phyloP scores from a whole-genome alignment of 2,888 invertebrate species.

The Tuberolachnus salignus region DNA sequence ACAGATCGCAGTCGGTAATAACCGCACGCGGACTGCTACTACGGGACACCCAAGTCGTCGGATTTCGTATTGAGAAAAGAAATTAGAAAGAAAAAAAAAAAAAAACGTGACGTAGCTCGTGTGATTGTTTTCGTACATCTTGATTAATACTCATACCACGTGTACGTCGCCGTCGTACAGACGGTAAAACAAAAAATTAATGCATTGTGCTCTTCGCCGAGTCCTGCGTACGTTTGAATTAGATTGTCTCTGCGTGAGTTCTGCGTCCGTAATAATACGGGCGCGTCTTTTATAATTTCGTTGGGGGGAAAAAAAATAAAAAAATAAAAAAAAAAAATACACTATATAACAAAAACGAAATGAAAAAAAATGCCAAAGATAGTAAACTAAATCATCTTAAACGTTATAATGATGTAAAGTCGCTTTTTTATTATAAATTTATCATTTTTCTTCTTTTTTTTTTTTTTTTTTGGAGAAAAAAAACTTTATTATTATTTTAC shows the following conservation, averaged over 20 bases:
- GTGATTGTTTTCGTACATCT: conserved; percentile 50
- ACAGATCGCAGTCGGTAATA: background rate
- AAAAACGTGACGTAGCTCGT: conserved; percentile 33
- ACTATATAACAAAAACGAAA: too few species aligned
- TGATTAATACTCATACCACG: conserved; percentile 39
- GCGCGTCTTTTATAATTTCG: conserved; percentile 1
- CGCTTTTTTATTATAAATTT: background rate
- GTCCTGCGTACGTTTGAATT: conserved; percentile 9
- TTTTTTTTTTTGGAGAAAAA: conserved; percentile 3
- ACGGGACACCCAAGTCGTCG: conserved; percentile 53
- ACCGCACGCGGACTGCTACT: too few species aligned
- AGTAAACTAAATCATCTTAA: conserved; percentile 20
- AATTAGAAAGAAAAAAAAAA: background rate
- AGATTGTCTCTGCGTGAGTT: conserved; percentile 35
- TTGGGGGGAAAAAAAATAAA: background rate
- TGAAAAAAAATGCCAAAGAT: background rate
- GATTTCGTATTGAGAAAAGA: background rate
- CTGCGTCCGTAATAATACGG: background rate
- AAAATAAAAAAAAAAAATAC: background rate
- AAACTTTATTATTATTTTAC: conserved; percentile 27
- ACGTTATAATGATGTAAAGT: background rate
- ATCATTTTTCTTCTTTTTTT: too few species aligned
- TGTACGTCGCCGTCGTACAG: background rate
- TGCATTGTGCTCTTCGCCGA: conserved; percentile 24
- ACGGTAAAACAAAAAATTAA: conserved; percentile 8